Evolutionary conservation across 2,113 vertebrate genomes (phyloP), one percentile per base, ranked within the genome.

Genomic region (Canis aureus): DNA sequence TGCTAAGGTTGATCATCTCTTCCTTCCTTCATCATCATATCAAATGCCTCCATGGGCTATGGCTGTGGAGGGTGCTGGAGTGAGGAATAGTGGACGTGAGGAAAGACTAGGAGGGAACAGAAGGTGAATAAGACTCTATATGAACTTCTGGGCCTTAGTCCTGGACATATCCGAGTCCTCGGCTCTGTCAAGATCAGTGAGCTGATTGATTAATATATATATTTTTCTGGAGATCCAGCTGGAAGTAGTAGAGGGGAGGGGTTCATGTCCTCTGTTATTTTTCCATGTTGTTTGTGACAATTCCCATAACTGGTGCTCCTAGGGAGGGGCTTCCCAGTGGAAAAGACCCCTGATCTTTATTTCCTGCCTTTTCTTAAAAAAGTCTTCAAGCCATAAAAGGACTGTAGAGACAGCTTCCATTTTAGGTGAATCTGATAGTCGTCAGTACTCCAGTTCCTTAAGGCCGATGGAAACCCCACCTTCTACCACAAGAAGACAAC

Each of bases 401-500:
- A 71, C 66, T 90, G 6, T 51, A 71, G 83, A 82, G 79, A 84
- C 20, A 67, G 15, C n/a, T 95, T 20, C 25, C 19, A 92, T 94
- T 82, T 89, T 67, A 88, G 79, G 53, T 51, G 11, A 81, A 73
- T 80, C 5, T 76, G 69, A 82, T 73, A 35, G 38, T 89, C 27
- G 53, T 74, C 55, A 95, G 60, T 64, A 57, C 67, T 97, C 53
- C 12, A 57, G 3, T 83, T 96, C 59, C 81, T 76, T 80, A 71
- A 93, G 73, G 76, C 55, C 35, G 89, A 59, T 76, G 59, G 62
- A 64, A 97, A 64, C 60, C 64, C 89, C n/a, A 9, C 12, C 38
- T 84, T 95, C 74, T n/a, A 89, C 20, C 53, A 79, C 96, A 93
- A 38, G 74, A 93, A 86, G 84, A 51, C 59, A 93, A 76, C 66